Percentiles rank a stretch among this genome's conserved stretches.
phyloP scores from a whole-genome alignment of 1,140 invertebrate genomes.

The Aphis gossypii region DNA sequence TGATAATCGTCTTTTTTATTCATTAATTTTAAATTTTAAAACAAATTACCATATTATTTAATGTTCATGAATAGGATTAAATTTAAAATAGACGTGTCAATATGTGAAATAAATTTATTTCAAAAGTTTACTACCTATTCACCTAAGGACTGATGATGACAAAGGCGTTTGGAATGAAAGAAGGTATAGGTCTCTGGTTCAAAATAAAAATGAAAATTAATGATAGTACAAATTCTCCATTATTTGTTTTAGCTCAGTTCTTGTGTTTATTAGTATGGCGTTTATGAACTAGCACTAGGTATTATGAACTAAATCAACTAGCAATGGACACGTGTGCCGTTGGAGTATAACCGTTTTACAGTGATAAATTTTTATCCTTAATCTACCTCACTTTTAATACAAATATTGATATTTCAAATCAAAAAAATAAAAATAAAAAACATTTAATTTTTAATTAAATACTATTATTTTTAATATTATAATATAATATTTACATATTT shows the following conservation, averaged over 20 bases:
- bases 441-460: background rate
- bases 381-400: background rate
- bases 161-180: background rate
- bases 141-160: background rate
- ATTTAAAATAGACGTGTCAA: background rate
- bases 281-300: background rate
- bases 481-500: background rate
- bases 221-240: background rate
- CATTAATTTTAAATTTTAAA: too few relatives aligned
- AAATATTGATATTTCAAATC: background rate
- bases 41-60: too few relatives aligned
- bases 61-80: too few relatives aligned
- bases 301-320: background rate
- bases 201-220: background rate
- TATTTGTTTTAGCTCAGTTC: background rate
- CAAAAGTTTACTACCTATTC: background rate
- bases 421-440: background rate
- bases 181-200: background rate
- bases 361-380: background rate
- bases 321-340: background rate
- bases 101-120: background rate
- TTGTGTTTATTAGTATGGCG: background rate
- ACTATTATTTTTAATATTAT: background rate
- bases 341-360: background rate
- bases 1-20: too few relatives aligned